Percentiles rank a stretch among this genome's conserved stretches.
Conservation (phyloP, 2,113 vertebrate genomes). For the Podarcis cretensis region DNA sequence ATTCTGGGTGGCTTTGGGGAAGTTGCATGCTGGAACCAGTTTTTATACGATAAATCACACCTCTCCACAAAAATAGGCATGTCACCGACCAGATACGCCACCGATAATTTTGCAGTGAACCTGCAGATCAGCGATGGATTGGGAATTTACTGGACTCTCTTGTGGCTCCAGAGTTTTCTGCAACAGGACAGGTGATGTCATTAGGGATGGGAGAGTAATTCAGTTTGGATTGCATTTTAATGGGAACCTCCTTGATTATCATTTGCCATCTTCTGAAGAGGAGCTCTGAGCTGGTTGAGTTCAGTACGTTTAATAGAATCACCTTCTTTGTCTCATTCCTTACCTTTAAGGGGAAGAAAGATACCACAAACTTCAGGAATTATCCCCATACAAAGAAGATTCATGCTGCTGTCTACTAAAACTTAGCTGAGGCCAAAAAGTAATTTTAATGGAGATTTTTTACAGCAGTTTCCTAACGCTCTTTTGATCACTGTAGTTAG, state of each 20-base stretch:
- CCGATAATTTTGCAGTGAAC: no score
- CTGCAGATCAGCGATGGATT: neutral
- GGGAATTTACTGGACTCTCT: constrained; percentile 5
- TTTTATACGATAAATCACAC: neutral
- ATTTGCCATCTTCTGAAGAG: constrained; percentile 37
- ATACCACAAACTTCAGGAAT: neutral
- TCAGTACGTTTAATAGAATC: neutral
- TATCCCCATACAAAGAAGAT: constrained; percentile 60
- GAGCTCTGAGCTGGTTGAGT: constrained; percentile 33
- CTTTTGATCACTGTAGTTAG: constrained; percentile 82
- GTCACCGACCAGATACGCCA: neutral
- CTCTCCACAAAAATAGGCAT: neutral
- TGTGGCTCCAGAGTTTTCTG: neutral
- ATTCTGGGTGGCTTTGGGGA: no score
- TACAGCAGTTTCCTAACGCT: constrained; percentile 82
- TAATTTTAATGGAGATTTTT: constrained; percentile 84
- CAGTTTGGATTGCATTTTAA: no score
- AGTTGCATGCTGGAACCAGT: neutral
- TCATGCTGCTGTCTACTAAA: constrained; percentile 70
- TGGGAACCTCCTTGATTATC: no score
- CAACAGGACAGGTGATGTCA: neutral
- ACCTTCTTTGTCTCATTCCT: constrained; percentile 32
- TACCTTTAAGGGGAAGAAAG: constrained; percentile 56
- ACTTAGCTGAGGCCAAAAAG: constrained; percentile 71
- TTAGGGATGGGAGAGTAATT: neutral